Evolutionary conservation across 2,797 vertebrate genomes (phyloP).

Genomic region (Galago senegalensis): DNA sequence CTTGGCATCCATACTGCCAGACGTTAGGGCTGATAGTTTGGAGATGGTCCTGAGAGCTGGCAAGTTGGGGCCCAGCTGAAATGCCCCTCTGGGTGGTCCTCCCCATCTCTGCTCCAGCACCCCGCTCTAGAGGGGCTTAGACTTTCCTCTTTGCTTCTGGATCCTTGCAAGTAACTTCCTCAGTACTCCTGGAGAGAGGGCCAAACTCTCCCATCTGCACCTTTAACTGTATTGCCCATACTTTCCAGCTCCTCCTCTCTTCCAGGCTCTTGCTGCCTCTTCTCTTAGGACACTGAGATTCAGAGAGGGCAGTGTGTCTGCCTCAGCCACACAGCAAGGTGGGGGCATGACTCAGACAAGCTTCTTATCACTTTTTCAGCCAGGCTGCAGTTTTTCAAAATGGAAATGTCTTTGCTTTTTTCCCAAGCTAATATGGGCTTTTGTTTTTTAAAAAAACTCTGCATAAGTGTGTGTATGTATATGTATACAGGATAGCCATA

Average conservation of each 20-base stretch:
- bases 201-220: background rate
- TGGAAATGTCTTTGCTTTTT: background rate
- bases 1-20: background rate
- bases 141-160: background rate
- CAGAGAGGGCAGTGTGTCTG: background rate
- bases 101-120: background rate
- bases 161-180: background rate
- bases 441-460: background rate
- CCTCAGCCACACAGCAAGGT: background rate
- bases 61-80: background rate
- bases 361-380: background rate
- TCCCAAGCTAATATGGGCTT: constrained; percentile 41
- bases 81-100: background rate
- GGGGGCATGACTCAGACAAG: background rate
- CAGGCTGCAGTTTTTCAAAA: background rate
- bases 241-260: background rate
- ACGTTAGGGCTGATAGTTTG: background rate
- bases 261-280: background rate
- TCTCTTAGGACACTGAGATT: background rate
- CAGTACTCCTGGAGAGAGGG: background rate
- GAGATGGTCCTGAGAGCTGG: background rate
- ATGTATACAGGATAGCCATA: too few relatives aligned
- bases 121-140: background rate
- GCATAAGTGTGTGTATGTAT: background rate
- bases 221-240: background rate